phyloP scores from a whole-genome alignment of 2,797 vertebrate species.

The Xenopus petersii region DNA sequence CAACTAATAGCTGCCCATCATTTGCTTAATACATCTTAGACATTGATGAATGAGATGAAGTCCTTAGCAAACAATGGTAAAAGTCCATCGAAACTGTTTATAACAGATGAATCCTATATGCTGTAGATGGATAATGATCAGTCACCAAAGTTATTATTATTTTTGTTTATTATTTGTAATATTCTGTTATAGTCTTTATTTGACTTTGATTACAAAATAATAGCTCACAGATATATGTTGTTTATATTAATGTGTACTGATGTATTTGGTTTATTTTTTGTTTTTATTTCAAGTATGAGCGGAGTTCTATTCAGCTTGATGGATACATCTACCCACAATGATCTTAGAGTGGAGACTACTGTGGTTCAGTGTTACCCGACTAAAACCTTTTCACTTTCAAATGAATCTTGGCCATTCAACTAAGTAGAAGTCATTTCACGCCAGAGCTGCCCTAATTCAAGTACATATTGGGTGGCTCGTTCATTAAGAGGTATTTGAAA shows the following conservation, averaged over 20 bases:
- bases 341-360: slow-evolving; percentile 28
- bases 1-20: slow-evolving; percentile 88
- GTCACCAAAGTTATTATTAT: not conserved
- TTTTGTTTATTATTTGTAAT: not conserved
- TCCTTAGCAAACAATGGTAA: slow-evolving; percentile 88
- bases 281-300: not conserved
- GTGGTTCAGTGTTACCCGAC: slow-evolving; percentile 13
- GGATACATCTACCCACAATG: slow-evolving; percentile 27
- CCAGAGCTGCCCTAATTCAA: slow-evolving; percentile 23
- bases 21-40: slow-evolving; percentile 88
- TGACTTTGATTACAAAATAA: too few species aligned
- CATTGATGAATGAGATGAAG: slow-evolving; percentile 87
- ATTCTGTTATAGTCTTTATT: too few species aligned
- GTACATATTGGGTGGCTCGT: slow-evolving; percentile 34
- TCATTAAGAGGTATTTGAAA: slow-evolving; percentile 24
- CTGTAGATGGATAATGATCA: not conserved
- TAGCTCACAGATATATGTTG: not conserved
- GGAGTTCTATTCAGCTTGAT: slow-evolving; percentile 25
- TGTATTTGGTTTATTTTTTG: not conserved
- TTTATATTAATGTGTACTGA: not conserved
- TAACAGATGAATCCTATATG: not conserved
- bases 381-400: slow-evolving; percentile 38
- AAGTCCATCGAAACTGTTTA: slow-evolving; percentile 71
- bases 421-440: slow-evolving; percentile 21
- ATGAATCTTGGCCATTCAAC: slow-evolving; percentile 28